Conservation (phyloP, 2,113 vertebrate genomes). For the Grammomys dolichurus region DNA sequence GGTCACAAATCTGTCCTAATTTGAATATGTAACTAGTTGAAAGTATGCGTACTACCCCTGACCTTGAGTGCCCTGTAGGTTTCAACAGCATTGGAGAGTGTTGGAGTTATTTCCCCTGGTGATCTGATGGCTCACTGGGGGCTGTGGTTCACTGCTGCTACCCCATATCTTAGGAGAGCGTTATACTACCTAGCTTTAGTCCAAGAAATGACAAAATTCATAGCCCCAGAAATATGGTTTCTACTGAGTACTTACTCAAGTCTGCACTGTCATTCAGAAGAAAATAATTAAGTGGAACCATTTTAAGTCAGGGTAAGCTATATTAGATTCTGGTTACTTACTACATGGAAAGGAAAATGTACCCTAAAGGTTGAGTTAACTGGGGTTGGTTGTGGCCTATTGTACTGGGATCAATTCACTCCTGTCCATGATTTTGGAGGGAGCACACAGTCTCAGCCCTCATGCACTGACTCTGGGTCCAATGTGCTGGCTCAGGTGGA, state of each 20-base stretch:
- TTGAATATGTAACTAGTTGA: neutral
- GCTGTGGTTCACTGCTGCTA: neutral
- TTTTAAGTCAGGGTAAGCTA: neutral
- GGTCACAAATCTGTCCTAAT: neutral
- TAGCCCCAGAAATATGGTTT: neutral
- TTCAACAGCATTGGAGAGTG: neutral
- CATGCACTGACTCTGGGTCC: neutral
- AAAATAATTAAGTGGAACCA: neutral
- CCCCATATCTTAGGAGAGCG: neutral
- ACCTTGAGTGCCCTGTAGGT: neutral
- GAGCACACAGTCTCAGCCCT: too few species aligned
- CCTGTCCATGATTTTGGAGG: neutral
- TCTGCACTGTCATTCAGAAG: neutral
- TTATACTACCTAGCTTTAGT: neutral
- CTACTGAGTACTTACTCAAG: neutral
- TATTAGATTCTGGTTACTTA: neutral
- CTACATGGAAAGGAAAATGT: neutral
- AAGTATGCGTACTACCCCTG: neutral
- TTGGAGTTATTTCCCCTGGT: neutral
- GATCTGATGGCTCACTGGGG: neutral
- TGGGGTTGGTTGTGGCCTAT: neutral
- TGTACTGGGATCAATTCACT: fast-evolving
- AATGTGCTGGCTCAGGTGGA: fast-evolving
- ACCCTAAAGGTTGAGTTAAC: neutral
- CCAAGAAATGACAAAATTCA: neutral